phyloP scores from a whole-genome alignment of 2,113 vertebrate species.

The Pseudorasbora parva region DNA sequence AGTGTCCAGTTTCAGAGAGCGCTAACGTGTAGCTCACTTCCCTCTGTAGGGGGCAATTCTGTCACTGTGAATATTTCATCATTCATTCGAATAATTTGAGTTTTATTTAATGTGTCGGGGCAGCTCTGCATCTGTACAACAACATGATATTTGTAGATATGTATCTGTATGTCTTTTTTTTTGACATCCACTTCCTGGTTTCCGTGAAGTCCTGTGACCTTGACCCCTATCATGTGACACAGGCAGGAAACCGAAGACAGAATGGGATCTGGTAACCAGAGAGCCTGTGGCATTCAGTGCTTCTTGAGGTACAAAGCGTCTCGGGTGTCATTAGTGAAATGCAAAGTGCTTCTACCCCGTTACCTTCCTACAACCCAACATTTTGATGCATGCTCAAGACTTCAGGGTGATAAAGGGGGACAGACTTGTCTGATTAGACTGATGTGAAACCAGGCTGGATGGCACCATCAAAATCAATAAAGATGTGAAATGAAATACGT shows the following conservation, averaged over 20 bases:
- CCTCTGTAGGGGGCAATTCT: constrained; percentile 47
- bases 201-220: constrained; percentile 53
- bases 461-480: not conserved
- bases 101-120: constrained; percentile 52
- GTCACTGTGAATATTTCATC: constrained; percentile 59
- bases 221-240: constrained; percentile 54
- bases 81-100: constrained; percentile 53
- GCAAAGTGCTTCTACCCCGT: constrained; percentile 15
- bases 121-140: not conserved
- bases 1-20: constrained; percentile 46
- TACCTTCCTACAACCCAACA: not conserved
- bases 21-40: constrained; percentile 33
- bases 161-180: not conserved
- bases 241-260: constrained; percentile 39
- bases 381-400: not conserved
- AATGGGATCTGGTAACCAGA: constrained; percentile 55
- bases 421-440: not conserved
- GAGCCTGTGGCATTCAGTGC: constrained; percentile 42
- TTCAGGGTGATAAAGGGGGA: not conserved
- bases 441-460: not conserved
- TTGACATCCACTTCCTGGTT: constrained; percentile 41
- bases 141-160: constrained; percentile 20
- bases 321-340: constrained; percentile 50
- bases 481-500: not conserved
- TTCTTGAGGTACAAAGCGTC: constrained; percentile 42